A percentile compares a stretch with the other conserved stretches of the same genome.
Conservation (phyloP, 2,888 invertebrate species). For the Helobdella robusta region DNA sequence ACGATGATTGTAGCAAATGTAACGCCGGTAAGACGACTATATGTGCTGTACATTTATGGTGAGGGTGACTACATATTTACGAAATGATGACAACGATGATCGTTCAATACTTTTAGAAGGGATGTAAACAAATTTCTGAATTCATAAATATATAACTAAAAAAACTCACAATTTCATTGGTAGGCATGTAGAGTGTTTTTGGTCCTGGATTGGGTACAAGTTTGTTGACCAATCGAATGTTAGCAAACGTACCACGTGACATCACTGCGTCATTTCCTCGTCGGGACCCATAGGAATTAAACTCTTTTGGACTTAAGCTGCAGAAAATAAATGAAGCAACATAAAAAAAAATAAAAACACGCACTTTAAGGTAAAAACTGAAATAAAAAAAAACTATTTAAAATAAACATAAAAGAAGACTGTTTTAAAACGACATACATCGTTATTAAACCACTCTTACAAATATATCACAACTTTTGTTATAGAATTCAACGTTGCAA, state of each 20-base stretch:
- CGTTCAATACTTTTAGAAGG: background rate
- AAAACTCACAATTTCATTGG: conserved; percentile 63
- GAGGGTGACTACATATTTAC: background rate
- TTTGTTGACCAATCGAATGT: conserved; percentile 87
- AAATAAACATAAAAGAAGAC: too few species aligned
- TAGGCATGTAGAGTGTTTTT: conserved; percentile 74
- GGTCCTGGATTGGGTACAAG: conserved; percentile 59
- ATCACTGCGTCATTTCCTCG: conserved; percentile 95
- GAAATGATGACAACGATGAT: background rate
- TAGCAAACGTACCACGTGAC: conserved; percentile 95
- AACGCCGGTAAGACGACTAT: too few species aligned
- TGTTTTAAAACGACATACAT: too few species aligned
- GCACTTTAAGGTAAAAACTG: too few species aligned
- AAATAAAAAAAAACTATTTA: background rate
- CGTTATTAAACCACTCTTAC: too few species aligned
- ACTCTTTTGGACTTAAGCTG: conserved; percentile 79
- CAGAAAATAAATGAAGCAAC: too few species aligned
- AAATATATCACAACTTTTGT: too few species aligned
- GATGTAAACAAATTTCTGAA: background rate
- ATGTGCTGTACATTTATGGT: too few species aligned
- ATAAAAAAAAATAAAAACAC: too few species aligned
- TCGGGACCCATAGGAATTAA: conserved; percentile 94
- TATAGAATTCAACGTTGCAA: too few species aligned
- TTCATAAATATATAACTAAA: background rate
- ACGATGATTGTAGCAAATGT: too few species aligned